Base-by-base conservation (phyloP, 1,140 invertebrate species). In the Calliphora vicina region DNA sequence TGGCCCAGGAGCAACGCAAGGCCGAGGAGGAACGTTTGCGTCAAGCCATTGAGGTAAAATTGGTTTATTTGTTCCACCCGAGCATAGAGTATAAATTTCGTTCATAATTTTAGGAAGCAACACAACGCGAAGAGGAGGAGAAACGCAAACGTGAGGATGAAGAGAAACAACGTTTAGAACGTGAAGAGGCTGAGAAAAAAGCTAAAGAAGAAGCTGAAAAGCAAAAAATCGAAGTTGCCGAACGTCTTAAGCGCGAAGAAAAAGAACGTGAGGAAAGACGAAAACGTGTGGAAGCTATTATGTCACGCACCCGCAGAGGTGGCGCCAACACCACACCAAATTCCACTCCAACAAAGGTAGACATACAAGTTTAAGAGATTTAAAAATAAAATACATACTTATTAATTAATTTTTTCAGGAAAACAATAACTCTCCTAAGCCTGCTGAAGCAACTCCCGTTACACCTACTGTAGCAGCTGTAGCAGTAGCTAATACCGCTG, bases 231-330 rank as follows among this genome's bases (percentile, higher is more conserved):
- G 95, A 96, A 90, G 94, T 94, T 86, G 94, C 95, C 84, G 94
- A 95, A 87, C 93, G 94, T 84, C 91, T 96, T 43, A 94, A 94
- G 86, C 94, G 94, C 84, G 96, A 97, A 90, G 96, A 96, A 87
- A 95, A 95, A 88, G 96, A 96, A 87, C 91, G 96, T 85, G 93
- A 95, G 86, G 94, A 93, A 72, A 92, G 96, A 85, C 93, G 95
- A 74, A 96, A 95, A 88, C 92, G 96, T 80, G 95, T 97, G 2
- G 96, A 96, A 90, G 95, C 95, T 72, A 97, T 97, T 84, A 97
- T 97, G 96, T 92, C 93, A 50, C 92, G 96, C 86, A 97, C 96
- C 73, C 92, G 96, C 84, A 94, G 93, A 82, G 94, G 85, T 83
- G 82, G 87, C 20, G 85, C 88, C 67, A 84, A 92, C 84, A 93